These are phyloP conservation scores for Hesperophylax magnus DNA, from an alignment of 1,140 invertebrate species.

Conservation along the genomic window DNA sequence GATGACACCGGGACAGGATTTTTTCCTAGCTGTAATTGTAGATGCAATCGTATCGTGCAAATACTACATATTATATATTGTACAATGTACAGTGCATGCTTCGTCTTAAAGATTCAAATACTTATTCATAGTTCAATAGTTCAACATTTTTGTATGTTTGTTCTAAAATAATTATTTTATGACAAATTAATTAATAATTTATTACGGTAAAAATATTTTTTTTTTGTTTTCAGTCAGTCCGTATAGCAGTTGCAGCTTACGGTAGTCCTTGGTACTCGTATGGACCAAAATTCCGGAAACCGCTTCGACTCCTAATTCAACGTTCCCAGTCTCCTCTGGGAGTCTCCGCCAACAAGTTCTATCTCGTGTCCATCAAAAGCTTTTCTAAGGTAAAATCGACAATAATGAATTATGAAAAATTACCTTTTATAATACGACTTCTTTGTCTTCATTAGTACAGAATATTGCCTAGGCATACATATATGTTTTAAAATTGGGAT, in stretches of 20 bases:
- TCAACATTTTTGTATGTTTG: neutral
- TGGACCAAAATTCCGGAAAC: conserved; percentile 12
- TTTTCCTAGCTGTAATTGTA: too few relatives aligned
- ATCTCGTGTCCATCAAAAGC: conserved; percentile 14
- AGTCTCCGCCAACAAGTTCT: conserved; percentile 24
- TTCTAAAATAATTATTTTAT: neutral
- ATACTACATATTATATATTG: too few relatives aligned
- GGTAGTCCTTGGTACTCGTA: conserved; percentile 1
- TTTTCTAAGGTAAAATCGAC: conserved; percentile 19
- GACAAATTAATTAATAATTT: neutral
- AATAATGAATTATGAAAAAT: neutral
- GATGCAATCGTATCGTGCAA: too few relatives aligned
- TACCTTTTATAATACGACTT: neutral
- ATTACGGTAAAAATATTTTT: neutral
- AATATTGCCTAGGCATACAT: too few relatives aligned
- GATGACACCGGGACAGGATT: too few relatives aligned
- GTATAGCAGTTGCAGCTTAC: conserved; percentile 25
- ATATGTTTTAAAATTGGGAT: too few relatives aligned
- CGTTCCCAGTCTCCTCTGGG: conserved; percentile 10
- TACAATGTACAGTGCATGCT: neutral
- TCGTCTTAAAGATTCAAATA: neutral
- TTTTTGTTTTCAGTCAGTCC: conserved; percentile 8
- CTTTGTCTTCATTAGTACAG: neutral
- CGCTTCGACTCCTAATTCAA: conserved; percentile 10
- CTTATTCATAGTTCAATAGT: neutral